These are phyloP conservation scores for Notolabrus celidotus DNA, from an alignment of 2,797 vertebrate genomes.

Conservation along the genomic window DNA sequence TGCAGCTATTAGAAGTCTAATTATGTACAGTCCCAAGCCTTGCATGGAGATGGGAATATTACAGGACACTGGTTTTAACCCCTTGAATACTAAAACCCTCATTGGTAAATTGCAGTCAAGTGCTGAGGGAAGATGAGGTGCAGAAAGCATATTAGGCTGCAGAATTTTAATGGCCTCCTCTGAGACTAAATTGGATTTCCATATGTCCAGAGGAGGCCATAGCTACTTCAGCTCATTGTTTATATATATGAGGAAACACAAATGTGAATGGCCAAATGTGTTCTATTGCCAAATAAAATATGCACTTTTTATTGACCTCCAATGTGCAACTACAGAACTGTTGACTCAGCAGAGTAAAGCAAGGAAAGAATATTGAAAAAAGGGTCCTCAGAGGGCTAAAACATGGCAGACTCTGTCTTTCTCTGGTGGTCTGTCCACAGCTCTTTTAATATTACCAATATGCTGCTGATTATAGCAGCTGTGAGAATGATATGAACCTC, in stretches of 20 bases:
- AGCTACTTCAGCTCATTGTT: constrained; percentile 31
- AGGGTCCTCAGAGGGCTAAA: constrained; percentile 12
- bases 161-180: constrained; percentile 60
- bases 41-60: constrained; percentile 30
- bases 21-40: constrained; percentile 40
- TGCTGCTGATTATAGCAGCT: constrained; percentile 31
- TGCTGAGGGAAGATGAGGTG: constrained; percentile 27
- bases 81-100: constrained; percentile 50
- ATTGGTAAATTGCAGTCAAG: constrained; percentile 60
- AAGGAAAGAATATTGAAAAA: constrained; percentile 33
- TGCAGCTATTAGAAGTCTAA: constrained; percentile 46
- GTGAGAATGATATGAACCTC: constrained; percentile 28
- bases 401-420: constrained; percentile 10
- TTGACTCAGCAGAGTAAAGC: constrained; percentile 55
- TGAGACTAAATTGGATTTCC: constrained; percentile 55
- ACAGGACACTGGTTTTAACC: constrained; percentile 55
- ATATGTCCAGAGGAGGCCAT: constrained; percentile 29
- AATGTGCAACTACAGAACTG: constrained; percentile 19
- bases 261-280: constrained; percentile 6
- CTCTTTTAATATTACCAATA: constrained; percentile 26
- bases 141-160: constrained; percentile 29
- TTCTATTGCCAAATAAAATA: constrained; percentile 43
- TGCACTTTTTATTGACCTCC: constrained; percentile 55
- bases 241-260: constrained; percentile 42
- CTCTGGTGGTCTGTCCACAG: constrained; percentile 10